Conservation (phyloP, 2,888 invertebrate species). For the Cataglyphis livida region DNA sequence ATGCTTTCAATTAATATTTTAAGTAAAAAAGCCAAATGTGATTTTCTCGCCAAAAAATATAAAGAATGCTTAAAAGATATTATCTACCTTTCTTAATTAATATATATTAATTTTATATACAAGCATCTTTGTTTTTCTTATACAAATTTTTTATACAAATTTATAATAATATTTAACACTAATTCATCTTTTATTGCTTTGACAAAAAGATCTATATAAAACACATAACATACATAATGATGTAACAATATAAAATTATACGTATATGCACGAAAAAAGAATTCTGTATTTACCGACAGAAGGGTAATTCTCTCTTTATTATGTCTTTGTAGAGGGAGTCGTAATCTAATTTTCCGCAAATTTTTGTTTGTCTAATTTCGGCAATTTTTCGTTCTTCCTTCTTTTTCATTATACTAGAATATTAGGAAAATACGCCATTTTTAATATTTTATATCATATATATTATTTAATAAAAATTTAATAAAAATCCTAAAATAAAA, state of each 20-base stretch:
- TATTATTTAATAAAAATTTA: too few relatives aligned
- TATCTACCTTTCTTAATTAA: background rate
- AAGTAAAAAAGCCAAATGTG: background rate
- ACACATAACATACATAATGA: background rate
- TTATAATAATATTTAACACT: background rate
- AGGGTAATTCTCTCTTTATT: constrained; percentile 33
- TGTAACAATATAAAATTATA: background rate
- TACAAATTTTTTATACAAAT: background rate
- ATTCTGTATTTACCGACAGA: constrained; percentile 65
- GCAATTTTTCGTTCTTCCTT: background rate
- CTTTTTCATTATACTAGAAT: too few relatives aligned
- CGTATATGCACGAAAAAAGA: background rate
- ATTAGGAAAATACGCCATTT: background rate
- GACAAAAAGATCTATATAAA: background rate
- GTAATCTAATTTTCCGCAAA: constrained; percentile 53
- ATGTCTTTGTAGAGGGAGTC: constrained; percentile 63
- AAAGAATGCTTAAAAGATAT: background rate
- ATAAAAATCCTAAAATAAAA: too few relatives aligned
- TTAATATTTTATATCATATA: background rate
- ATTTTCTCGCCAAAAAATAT: background rate
- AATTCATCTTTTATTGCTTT: background rate
- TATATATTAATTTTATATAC: background rate
- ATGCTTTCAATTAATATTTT: background rate
- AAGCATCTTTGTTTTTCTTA: background rate
- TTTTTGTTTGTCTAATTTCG: constrained; percentile 15